These are phyloP conservation scores for Drosophila planitibia DNA, from an alignment of 2,888 invertebrate species.

Conservation along the genomic window DNA sequence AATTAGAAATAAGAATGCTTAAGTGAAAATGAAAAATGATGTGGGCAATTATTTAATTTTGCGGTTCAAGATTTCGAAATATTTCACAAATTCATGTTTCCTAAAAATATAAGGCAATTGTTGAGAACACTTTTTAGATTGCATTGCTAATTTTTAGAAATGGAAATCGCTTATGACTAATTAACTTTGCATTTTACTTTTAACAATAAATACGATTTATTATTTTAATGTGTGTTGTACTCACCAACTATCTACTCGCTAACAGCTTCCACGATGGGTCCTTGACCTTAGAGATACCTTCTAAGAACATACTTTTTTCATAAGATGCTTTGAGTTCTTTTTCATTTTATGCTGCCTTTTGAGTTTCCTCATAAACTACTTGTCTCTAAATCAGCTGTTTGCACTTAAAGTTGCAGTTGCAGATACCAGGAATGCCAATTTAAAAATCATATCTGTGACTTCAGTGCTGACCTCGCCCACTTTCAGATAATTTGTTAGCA, in stretches of 20 bases:
- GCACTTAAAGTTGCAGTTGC: background rate
- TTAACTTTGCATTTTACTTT: background rate
- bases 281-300: background rate
- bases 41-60: background rate
- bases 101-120: background rate
- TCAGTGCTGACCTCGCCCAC: conserved; percentile 39
- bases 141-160: background rate
- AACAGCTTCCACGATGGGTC: background rate
- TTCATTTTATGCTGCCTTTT: background rate
- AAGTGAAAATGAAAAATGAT: background rate
- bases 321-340: background rate
- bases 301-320: background rate
- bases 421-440: conserved; percentile 1
- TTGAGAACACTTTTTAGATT: background rate
- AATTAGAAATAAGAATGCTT: background rate
- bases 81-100: background rate
- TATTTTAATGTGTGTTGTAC: background rate
- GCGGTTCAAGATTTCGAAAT: background rate
- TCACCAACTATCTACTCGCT: background rate
- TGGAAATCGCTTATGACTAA: background rate
- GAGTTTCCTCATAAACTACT: background rate
- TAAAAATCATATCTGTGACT: conserved; percentile 36
- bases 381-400: background rate
- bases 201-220: background rate
- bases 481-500: conserved; percentile 55